These are phyloP conservation scores for Agonopterix subpropinquella DNA, from an alignment of 2,888 invertebrate genomes.

Conservation along the genomic window DNA sequence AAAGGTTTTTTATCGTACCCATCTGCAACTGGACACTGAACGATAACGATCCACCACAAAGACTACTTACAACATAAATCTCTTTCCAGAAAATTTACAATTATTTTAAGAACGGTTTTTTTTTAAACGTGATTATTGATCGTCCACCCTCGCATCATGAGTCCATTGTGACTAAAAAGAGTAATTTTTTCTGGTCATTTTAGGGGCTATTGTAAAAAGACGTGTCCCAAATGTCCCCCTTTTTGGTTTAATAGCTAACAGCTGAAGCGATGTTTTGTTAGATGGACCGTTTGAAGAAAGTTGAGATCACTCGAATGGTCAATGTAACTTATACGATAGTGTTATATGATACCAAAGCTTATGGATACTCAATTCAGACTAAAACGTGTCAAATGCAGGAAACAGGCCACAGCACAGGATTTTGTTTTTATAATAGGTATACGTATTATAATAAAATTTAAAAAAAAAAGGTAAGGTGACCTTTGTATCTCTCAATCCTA, in stretches of 20 bases:
- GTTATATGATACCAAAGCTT: no score
- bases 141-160: conserved; percentile 68
- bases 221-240: conserved; percentile 57
- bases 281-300: conserved; percentile 23
- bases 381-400: no score
- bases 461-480: no score
- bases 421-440: no score
- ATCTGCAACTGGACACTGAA: conserved; percentile 68
- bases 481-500: no score
- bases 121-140: conserved; percentile 55
- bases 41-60: conserved; percentile 56
- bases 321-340: no score
- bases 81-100: conserved; percentile 63
- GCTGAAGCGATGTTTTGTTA: conserved; percentile 42
- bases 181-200: conserved; percentile 70
- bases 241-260: conserved; percentile 55
- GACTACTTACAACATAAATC: conserved; percentile 68
- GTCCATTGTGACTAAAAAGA: conserved; percentile 59
- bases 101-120: conserved; percentile 58
- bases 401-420: no score
- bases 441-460: no score
- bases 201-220: conserved; percentile 65
- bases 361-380: no score
- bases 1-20: conserved; percentile 36
- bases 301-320: no score